Evolutionary conservation across 1,140 invertebrate species (phyloP).

Genomic region (Drosophila kepulauana): DNA sequence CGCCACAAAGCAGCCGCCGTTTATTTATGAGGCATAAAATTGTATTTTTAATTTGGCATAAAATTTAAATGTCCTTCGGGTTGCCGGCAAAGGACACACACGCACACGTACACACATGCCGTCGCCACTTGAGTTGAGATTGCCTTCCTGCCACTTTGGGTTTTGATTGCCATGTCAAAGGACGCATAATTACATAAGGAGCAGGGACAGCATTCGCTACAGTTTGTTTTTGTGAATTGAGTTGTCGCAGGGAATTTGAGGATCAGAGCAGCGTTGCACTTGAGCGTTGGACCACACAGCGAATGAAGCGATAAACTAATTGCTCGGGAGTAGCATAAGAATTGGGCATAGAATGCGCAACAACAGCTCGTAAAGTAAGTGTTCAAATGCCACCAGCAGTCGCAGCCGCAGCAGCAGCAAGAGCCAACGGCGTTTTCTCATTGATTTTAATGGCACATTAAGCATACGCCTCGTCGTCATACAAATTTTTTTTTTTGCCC

Average conservation of each 20-base stretch:
- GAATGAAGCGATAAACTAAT: slow-evolving; percentile 76
- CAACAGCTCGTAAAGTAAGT: slow-evolving; percentile 57
- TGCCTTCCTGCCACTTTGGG: slow-evolving; percentile 21
- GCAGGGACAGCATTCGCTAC: slow-evolving; percentile 26
- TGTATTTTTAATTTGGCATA: slow-evolving; percentile 79
- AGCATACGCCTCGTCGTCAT: slow-evolving; percentile 77
- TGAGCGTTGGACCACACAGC: slow-evolving; percentile 71
- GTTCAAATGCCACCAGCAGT: slow-evolving; percentile 46
- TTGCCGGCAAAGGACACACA: slow-evolving; percentile 58
- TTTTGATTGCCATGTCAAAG: slow-evolving; percentile 69
- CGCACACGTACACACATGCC: slow-evolving; percentile 17
- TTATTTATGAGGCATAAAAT: slow-evolving; percentile 72
- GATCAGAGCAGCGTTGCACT: slow-evolving; percentile 39
- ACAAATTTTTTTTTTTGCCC: slow-evolving; percentile 51
- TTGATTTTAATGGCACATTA: slow-evolving; percentile 79
- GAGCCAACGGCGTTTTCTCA: slow-evolving; percentile 41
- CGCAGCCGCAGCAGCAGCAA: slow-evolving; percentile 16
- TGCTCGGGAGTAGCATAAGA: slow-evolving; percentile 47
- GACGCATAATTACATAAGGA: slow-evolving; percentile 73
- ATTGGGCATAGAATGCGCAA: slow-evolving; percentile 30
- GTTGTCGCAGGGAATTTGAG: slow-evolving; percentile 12
- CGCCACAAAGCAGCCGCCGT: slow-evolving; percentile 32
- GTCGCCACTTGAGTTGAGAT: slow-evolving; percentile 54
- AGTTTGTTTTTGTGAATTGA: slow-evolving; percentile 11
- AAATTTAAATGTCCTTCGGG: slow-evolving; percentile 71